Conservation (phyloP, 2,113 vertebrate genomes). For the Diphyllodes magnificus region DNA sequence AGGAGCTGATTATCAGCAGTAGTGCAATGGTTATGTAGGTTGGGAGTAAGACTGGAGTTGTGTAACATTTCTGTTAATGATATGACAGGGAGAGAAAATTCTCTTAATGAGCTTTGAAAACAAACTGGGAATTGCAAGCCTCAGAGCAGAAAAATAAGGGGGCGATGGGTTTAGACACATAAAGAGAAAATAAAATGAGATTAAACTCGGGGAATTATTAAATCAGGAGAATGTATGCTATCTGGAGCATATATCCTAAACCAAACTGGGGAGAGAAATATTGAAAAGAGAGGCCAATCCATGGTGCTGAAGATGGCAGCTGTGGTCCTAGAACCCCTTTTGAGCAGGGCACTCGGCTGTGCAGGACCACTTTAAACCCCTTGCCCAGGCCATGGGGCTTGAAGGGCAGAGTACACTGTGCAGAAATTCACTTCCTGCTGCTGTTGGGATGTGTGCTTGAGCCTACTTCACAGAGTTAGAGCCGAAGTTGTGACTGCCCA, state of each 20-base stretch:
- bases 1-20: background rate
- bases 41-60: background rate
- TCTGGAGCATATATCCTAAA: background rate
- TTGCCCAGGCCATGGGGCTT: background rate
- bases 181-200: background rate
- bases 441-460: background rate
- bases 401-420: background rate
- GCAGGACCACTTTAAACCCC: no score
- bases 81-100: background rate
- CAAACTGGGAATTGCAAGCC: background rate
- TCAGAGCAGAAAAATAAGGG: background rate
- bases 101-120: constrained; percentile 15
- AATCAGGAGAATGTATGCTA: background rate
- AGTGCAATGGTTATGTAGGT: background rate
- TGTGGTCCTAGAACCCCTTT: background rate
- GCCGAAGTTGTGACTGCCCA: background rate
- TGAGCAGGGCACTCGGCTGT: background rate
- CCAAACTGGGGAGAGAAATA: background rate
- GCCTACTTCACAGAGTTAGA: background rate
- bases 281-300: background rate
- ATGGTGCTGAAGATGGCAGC: background rate
- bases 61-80: background rate
- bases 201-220: background rate
- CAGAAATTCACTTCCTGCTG: background rate
- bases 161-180: background rate